Conservation (phyloP, 2,888 invertebrate genomes). For the Eucera pruinosa region DNA sequence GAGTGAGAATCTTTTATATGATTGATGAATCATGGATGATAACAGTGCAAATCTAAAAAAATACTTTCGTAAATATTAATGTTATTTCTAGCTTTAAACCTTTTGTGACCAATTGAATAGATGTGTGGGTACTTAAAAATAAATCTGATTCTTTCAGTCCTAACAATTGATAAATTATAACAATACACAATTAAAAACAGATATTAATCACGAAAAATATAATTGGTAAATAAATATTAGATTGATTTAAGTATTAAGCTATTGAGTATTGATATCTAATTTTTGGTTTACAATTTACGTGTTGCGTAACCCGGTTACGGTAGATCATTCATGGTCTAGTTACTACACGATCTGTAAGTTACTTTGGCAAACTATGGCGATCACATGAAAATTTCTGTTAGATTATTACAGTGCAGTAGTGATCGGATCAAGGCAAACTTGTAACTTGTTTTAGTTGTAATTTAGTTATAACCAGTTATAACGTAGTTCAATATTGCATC, state of each 20-base stretch:
- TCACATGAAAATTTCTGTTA: constrained; percentile 14
- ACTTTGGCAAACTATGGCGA: constrained; percentile 10
- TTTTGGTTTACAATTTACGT: background rate
- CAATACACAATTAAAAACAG: too few relatives aligned
- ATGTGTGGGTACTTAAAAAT: too few relatives aligned
- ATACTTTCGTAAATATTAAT: too few relatives aligned
- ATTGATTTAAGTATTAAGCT: too few relatives aligned
- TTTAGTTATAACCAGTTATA: background rate
- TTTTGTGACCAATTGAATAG: too few relatives aligned
- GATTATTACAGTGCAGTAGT: background rate
- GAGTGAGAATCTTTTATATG: too few relatives aligned
- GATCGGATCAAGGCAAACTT: background rate
- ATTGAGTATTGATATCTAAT: background rate
- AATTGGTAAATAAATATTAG: too few relatives aligned
- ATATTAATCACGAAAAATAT: too few relatives aligned
- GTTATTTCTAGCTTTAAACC: background rate
- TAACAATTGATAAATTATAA: too few relatives aligned
- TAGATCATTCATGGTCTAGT: constrained; percentile 8
- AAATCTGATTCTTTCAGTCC: too few relatives aligned
- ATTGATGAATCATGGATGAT: too few relatives aligned
- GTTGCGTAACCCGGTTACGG: constrained; percentile 1
- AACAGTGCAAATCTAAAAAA: too few relatives aligned
- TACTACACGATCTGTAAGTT: background rate
- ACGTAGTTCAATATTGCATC: constrained; percentile 17
- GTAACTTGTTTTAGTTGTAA: background rate